Percentiles rank a stretch among this genome's conserved stretches.
Conservation (phyloP, 2,888 invertebrate genomes). For the Eudemis profundana region DNA sequence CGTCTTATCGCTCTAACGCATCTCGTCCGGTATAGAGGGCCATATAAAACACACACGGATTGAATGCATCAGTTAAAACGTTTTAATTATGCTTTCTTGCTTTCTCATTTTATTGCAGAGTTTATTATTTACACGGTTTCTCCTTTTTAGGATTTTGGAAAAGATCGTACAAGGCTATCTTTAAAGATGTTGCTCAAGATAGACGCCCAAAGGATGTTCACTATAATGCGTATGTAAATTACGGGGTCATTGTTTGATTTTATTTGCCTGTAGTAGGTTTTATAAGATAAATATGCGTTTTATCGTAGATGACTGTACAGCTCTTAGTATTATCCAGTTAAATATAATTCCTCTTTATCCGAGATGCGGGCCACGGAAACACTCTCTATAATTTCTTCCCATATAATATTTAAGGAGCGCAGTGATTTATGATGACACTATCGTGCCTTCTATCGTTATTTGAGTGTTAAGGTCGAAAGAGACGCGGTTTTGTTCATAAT, state of each 20-base stretch:
- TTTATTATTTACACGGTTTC: slow-evolving; percentile 21
- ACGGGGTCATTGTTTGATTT: not conserved
- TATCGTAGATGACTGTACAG: slow-evolving; percentile 26
- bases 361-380: slow-evolving; percentile 78
- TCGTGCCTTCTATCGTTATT: slow-evolving; percentile 62
- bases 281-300: slow-evolving; percentile 11
- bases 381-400: slow-evolving; percentile 70
- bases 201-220: no score
- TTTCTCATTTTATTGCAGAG: slow-evolving; percentile 6
- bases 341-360: slow-evolving; percentile 61
- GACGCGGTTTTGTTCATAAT: slow-evolving; percentile 46
- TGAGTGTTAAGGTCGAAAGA: slow-evolving; percentile 48
- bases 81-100: slow-evolving; percentile 12
- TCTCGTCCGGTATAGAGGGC: slow-evolving; percentile 51
- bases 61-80: slow-evolving; percentile 17
- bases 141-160: slow-evolving; percentile 10
- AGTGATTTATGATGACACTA: slow-evolving; percentile 72
- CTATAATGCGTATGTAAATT: not conserved
- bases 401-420: slow-evolving; percentile 61
- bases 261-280: not conserved
- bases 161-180: not conserved
- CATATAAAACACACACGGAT: slow-evolving; percentile 41
- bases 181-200: no score
- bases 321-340: slow-evolving; percentile 51
- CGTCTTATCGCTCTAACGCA: slow-evolving; percentile 54